Conservation (phyloP, 2,113 vertebrate genomes). For the Lycaon pictus region DNA sequence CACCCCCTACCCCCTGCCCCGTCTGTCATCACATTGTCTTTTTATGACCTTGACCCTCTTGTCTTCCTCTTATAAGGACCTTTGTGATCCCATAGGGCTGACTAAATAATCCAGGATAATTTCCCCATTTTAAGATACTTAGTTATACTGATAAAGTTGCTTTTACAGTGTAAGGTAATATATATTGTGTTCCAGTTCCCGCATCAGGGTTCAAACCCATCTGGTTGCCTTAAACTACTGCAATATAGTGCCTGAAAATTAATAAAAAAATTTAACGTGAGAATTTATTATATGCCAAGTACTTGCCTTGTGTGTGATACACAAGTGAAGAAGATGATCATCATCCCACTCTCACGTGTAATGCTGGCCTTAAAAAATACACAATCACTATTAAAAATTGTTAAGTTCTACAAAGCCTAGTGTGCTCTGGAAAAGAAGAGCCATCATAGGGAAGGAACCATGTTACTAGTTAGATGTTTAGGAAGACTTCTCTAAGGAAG, state of each 20-base stretch:
- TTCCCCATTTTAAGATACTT: neutral
- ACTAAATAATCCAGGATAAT: neutral
- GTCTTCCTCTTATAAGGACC: neutral
- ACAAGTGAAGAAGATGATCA: neutral
- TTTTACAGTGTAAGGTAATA: neutral
- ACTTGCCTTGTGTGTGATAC: neutral
- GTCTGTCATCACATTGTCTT: neutral
- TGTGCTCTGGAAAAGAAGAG: neutral
- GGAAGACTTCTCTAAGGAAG: neutral
- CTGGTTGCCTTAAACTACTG: neutral
- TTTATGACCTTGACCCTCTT: neutral
- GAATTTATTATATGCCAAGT: neutral
- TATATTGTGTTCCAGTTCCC: neutral
- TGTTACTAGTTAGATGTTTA: neutral
- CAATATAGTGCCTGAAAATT: neutral
- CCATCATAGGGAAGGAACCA: neutral
- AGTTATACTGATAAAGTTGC: neutral
- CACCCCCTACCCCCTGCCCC: no score
- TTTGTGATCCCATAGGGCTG: neutral
- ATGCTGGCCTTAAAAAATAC: neutral
- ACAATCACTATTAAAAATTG: neutral
- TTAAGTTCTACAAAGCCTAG: neutral
- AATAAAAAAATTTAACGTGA: neutral
- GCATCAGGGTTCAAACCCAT: neutral
- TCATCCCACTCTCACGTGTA: neutral